phyloP scores from a whole-genome alignment of 2,888 invertebrate species.

The Volucella zonaria region DNA sequence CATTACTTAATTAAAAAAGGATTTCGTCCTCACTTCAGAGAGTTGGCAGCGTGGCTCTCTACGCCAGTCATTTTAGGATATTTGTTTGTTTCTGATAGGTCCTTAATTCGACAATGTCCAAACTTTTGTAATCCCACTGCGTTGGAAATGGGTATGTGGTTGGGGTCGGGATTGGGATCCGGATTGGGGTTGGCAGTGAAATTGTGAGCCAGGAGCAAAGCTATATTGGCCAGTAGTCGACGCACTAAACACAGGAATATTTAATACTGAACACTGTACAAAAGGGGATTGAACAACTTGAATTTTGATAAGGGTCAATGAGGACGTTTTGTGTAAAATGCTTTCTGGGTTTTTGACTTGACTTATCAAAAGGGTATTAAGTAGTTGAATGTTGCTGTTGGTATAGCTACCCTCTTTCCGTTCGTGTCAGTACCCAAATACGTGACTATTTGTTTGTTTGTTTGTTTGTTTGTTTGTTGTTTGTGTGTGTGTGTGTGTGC shows the following conservation, averaged over 20 bases:
- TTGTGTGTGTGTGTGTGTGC: too few species aligned
- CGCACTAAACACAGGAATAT: conserved; percentile 25
- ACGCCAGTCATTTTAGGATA: conserved; percentile 69
- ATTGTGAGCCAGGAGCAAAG: too few species aligned
- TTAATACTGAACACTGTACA: conserved; percentile 6
- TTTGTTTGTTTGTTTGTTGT: too few species aligned
- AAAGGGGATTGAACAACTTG: conserved; percentile 69
- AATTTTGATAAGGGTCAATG: conserved; percentile 74
- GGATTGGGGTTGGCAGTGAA: not conserved
- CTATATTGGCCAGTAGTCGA: conserved; percentile 17
- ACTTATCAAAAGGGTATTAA: conserved; percentile 72
- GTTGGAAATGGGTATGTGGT: not conserved
- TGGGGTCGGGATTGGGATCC: not conserved
- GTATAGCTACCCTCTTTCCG: conserved; percentile 23
- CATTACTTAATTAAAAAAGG: conserved; percentile 74
- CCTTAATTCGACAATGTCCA: conserved; percentile 74
- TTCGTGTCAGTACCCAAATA: not conserved
- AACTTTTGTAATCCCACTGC: conserved; percentile 69
- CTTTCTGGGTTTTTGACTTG: conserved; percentile 71
- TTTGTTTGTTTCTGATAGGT: conserved; percentile 73
- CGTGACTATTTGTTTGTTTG: not conserved
- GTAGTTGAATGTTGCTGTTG: conserved; percentile 60
- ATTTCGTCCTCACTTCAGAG: conserved; percentile 68
- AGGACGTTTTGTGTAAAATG: conserved; percentile 64
- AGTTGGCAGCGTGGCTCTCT: conserved; percentile 52